These are phyloP conservation scores for Ginglymostoma cirratum DNA, from an alignment of 2,113 vertebrate species.

Conservation along the genomic window DNA sequence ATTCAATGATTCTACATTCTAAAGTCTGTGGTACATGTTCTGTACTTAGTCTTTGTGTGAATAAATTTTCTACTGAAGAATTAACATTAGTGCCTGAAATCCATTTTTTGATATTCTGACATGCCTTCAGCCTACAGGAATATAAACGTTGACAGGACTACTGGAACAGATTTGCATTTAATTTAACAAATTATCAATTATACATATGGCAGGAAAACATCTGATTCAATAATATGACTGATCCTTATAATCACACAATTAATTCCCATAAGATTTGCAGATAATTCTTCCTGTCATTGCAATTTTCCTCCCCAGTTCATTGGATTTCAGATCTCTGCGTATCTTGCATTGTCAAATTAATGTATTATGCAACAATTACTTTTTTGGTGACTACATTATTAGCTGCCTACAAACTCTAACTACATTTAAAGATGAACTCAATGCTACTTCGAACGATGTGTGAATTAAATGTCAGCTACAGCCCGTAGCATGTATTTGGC, in stretches of 20 bases:
- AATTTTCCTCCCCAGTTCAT: background rate
- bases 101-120: background rate
- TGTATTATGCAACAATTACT: background rate
- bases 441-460: background rate
- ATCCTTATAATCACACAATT: background rate
- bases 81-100: background rate
- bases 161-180: background rate
- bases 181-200: background rate
- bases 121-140: background rate
- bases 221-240: background rate
- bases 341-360: background rate
- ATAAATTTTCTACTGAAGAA: background rate
- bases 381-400: background rate
- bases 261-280: background rate
- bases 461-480: background rate
- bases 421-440: background rate
- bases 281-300: background rate
- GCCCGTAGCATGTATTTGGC: no score
- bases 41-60: background rate
- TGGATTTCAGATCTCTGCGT: background rate
- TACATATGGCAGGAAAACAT: background rate
- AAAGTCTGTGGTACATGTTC: background rate
- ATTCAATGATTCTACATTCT: background rate
- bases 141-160: background rate
- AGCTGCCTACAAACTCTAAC: background rate